A percentile compares a stretch with the other conserved stretches of the same genome.
These are phyloP conservation scores for Calycopis cecrops DNA, from an alignment of 1,140 invertebrate species.

Conservation along the genomic window DNA sequence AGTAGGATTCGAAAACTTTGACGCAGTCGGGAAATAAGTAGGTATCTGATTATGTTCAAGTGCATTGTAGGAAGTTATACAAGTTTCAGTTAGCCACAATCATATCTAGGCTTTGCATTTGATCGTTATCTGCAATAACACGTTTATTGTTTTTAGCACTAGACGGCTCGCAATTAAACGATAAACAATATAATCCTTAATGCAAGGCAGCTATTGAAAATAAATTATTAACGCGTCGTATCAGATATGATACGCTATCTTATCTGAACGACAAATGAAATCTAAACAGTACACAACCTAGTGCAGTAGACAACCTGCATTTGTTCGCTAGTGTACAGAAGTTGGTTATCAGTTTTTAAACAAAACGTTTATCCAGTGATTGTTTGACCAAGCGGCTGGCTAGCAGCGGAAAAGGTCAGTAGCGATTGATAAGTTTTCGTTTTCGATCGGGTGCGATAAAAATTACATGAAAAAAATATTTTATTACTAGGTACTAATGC, in stretches of 20 bases:
- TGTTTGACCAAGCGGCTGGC: not conserved
- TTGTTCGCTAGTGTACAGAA: constrained; percentile 20
- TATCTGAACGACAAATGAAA: not conserved
- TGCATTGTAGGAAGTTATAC: not conserved
- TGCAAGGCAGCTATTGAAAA: no score
- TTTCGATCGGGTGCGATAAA: no score
- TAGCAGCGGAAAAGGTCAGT: no score
- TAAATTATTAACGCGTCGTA: not conserved
- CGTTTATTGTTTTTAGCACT: not conserved
- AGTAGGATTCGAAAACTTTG: no score
- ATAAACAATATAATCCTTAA: not conserved
- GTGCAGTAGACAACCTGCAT: not conserved
- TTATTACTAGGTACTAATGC: no score
- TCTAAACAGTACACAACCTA: no score
- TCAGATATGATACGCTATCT: not conserved
- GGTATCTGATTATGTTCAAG: no score
- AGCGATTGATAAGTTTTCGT: no score
- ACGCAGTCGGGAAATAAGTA: no score
- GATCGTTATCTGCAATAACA: not conserved
- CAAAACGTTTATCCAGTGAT: constrained; percentile 36
- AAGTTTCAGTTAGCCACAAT: not conserved
- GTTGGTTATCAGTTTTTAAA: constrained; percentile 30
- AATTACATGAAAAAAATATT: not conserved
- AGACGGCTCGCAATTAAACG: not conserved
- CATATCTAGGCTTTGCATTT: not conserved